phyloP scores from a whole-genome alignment of 2,797 vertebrate species.

The Tapera naevia region DNA sequence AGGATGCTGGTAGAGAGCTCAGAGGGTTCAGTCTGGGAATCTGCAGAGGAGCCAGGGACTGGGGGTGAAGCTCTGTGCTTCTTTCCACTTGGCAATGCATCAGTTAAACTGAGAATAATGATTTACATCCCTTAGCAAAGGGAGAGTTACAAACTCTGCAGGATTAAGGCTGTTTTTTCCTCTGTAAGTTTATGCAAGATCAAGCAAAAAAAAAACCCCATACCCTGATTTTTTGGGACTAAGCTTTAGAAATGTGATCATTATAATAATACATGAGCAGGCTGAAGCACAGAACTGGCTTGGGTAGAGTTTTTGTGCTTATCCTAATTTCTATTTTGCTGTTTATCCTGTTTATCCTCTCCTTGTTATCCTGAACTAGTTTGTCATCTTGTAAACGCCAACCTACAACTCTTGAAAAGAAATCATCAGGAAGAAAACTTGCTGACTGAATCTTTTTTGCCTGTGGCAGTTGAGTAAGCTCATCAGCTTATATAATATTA shows the following conservation, averaged over 20 bases:
- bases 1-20: neutral
- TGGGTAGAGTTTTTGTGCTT: neutral
- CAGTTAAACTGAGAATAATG: accelerated
- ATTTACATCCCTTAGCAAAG: neutral
- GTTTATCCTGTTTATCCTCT: constrained; percentile 44
- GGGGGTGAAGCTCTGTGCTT: neutral
- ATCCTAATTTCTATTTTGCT: constrained; percentile 4
- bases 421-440: constrained; percentile 32
- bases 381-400: neutral
- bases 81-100: accelerated
- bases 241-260: neutral
- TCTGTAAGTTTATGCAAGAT: neutral
- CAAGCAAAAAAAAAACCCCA: neutral
- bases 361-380: constrained; percentile 31
- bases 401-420: neutral
- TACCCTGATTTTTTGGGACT: neutral
- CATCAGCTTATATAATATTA: constrained; percentile 59
- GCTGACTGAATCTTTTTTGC: constrained; percentile 16
- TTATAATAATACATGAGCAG: neutral
- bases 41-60: neutral
- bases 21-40: neutral
- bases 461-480: constrained; percentile 38
- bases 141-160: neutral
- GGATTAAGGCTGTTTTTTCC: neutral
- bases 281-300: neutral